Conservation (phyloP, 2,888 invertebrate genomes). For the Chironomus tentans region DNA sequence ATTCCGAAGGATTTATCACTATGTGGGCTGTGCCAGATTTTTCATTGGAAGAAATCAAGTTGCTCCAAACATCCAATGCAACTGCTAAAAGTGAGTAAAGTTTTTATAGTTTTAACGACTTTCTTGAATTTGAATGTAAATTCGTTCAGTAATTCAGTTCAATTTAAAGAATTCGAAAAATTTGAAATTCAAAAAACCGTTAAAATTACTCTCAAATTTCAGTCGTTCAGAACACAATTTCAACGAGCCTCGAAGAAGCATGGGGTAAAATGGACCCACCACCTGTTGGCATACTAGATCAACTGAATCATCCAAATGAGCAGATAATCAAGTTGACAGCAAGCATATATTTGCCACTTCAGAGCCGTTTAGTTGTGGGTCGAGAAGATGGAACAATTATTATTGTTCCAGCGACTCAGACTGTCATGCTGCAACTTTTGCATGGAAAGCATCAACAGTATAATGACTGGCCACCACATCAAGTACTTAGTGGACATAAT, state of each 20-base stretch:
- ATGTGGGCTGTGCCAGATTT: slow-evolving; percentile 86
- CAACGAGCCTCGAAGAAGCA: slow-evolving; percentile 73
- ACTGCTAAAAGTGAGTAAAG: slow-evolving; percentile 29
- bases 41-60: slow-evolving; percentile 48
- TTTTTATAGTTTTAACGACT: slow-evolving; percentile 19
- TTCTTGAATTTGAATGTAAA: slow-evolving; percentile 11
- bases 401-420: slow-evolving; percentile 91
- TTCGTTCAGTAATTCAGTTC: slow-evolving; percentile 5
- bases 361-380: slow-evolving; percentile 89
- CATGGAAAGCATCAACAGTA: slow-evolving; percentile 78
- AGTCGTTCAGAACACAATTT: slow-evolving; percentile 66
- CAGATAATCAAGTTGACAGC: slow-evolving; percentile 76
- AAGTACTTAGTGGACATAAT: slow-evolving; percentile 78
- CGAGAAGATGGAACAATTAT: slow-evolving; percentile 93
- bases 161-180: too few species aligned
- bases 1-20: slow-evolving; percentile 82
- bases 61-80: slow-evolving; percentile 49
- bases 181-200: too few species aligned
- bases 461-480: slow-evolving; percentile 86
- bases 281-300: slow-evolving; percentile 86
- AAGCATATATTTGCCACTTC: slow-evolving; percentile 87
- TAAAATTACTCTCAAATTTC: slow-evolving; percentile 30
- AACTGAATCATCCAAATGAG: slow-evolving; percentile 65
- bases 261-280: slow-evolving; percentile 83
- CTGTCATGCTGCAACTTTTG: slow-evolving; percentile 84